Percentiles rank a stretch among this genome's conserved stretches.
These are phyloP conservation scores for Festucalex cinctus DNA, from an alignment of 2,113 vertebrate species.

Conservation along the genomic window DNA sequence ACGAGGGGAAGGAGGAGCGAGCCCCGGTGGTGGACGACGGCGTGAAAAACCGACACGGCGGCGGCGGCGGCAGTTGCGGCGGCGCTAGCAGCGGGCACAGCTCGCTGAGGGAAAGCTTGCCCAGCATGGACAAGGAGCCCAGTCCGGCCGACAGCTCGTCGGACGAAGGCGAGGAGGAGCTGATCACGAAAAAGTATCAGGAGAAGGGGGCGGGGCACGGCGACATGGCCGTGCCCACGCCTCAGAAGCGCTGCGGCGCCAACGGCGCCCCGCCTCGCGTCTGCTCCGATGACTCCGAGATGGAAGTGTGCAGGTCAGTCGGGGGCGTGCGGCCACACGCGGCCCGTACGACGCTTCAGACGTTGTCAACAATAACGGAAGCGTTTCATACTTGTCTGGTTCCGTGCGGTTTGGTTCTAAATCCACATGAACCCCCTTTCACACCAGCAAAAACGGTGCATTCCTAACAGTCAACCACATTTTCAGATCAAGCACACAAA, in stretches of 20 bases:
- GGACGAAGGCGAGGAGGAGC: constrained; percentile 54
- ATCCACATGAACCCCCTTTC: too few species aligned
- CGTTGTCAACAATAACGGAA: not conserved
- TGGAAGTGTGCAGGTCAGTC: constrained; percentile 92
- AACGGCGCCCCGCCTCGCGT: constrained; percentile 29
- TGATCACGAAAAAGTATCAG: constrained; percentile 64
- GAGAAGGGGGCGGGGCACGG: constrained; percentile 69
- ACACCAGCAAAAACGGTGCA: too few species aligned
- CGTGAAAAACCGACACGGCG: constrained; percentile 45
- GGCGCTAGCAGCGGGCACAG: not conserved
- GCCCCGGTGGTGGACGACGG: constrained; percentile 38
- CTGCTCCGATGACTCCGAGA: constrained; percentile 74
- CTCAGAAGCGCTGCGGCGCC: constrained; percentile 28
- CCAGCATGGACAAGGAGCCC: constrained; percentile 16
- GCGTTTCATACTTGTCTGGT: too few species aligned
- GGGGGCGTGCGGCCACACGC: not conserved
- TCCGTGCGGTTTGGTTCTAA: too few species aligned
- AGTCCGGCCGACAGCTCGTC: constrained; percentile 44
- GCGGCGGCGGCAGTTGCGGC: not conserved
- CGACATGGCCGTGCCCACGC: constrained; percentile 52
- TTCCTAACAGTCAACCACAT: too few species aligned
- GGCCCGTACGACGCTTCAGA: not conserved
- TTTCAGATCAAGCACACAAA: too few species aligned
- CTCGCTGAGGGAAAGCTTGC: constrained; percentile 20
- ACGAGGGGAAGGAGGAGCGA: constrained; percentile 50